phyloP scores from a whole-genome alignment of 1,140 invertebrate species.

The Drosophila guanche region DNA sequence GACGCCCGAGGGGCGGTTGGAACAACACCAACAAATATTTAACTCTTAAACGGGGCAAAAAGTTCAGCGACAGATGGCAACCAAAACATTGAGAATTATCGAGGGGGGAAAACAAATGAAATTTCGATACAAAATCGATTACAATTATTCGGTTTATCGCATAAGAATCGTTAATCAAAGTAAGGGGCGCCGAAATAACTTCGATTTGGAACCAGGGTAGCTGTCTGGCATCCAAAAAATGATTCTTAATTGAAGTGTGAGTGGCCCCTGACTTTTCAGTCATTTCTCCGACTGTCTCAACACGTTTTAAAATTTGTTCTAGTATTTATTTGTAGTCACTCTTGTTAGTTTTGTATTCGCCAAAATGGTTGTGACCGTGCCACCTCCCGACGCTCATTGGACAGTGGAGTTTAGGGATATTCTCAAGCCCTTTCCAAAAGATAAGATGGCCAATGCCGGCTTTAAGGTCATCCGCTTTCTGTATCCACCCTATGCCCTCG shows the following conservation, averaged over 20 bases:
- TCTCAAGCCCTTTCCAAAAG: conserved; percentile 7
- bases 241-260: conserved; percentile 27
- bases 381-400: conserved; percentile 16
- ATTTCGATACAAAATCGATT: too few species aligned
- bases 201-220: conserved; percentile 5
- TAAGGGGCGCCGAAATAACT: too few species aligned
- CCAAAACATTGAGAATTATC: not conserved
- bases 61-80: conserved; percentile 19
- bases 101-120: not conserved
- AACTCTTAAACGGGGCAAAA: conserved; percentile 13
- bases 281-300: not conserved
- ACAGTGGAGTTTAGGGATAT: conserved; percentile 10
- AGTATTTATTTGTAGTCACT: not conserved
- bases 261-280: conserved; percentile 25
- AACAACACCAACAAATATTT: too few species aligned
- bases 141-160: not conserved
- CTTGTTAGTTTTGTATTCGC: conserved; percentile 1
- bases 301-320: not conserved
- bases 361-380: not conserved
- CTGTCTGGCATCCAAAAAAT: not conserved
- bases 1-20: conserved; percentile 19
- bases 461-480: conserved; percentile 30
- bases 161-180: not conserved
- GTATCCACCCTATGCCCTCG: conserved; percentile 23
- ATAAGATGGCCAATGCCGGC: conserved; percentile 14